phyloP scores from a whole-genome alignment of 2,888 invertebrate genomes.

The Siphlonurus alternatus region DNA sequence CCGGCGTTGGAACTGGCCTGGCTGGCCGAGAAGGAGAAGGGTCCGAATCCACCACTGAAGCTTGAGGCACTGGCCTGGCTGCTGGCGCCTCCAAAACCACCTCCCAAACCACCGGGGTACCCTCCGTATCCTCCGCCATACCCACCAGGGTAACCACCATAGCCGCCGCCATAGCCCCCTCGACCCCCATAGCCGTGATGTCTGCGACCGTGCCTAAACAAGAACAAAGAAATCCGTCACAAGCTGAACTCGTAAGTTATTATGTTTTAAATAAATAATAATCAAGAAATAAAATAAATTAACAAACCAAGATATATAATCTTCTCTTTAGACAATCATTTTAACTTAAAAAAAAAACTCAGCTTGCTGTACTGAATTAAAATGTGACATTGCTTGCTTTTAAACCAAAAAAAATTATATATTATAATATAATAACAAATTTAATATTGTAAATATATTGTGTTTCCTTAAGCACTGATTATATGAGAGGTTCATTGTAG shows the following conservation, averaged over 20 bases:
- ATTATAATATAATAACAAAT: too few species aligned
- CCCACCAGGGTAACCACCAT: constrained; percentile 1
- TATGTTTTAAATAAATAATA: neutral
- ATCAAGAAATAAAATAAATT: neutral
- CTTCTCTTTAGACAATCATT: neutral
- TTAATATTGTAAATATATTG: too few species aligned
- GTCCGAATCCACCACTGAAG: neutral
- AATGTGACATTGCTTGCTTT: too few species aligned
- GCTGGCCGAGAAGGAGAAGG: neutral
- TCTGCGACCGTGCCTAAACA: neutral
- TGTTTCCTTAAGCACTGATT: too few species aligned
- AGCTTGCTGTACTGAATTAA: too few species aligned
- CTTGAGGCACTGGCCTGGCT: neutral
- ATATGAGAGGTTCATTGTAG: too few species aligned
- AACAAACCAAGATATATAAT: neutral
- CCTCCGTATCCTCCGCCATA: neutral
- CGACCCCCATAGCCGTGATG: neutral
- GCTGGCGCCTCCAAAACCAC: neutral
- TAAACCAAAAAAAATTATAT: too few species aligned
- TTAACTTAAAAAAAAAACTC: too few species aligned
- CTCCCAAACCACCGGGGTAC: neutral
- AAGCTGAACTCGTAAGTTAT: too few species aligned
- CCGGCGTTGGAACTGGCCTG: neutral
- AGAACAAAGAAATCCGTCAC: too few species aligned
- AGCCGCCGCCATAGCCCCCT: neutral